These are phyloP conservation scores for Oceanodroma leucorhoa DNA, from an alignment of 2,797 vertebrate genomes.

Conservation along the genomic window DNA sequence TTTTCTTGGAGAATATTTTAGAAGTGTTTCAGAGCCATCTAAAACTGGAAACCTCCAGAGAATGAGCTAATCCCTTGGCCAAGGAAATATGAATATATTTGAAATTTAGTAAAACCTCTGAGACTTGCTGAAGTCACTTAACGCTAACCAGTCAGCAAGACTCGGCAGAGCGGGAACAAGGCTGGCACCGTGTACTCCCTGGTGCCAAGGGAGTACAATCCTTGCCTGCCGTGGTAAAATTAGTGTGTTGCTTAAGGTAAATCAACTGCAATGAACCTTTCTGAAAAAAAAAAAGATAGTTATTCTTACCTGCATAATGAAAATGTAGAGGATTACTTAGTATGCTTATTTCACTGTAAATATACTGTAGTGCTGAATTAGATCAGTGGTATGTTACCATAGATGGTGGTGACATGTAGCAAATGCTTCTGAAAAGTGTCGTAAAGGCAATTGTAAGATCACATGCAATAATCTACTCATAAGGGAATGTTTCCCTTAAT, in stretches of 20 bases:
- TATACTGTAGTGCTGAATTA: accelerated
- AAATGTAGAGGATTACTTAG: not conserved
- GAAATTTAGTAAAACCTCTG: not conserved
- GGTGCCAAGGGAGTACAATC: not conserved
- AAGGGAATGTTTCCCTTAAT: not conserved
- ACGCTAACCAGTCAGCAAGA: not conserved
- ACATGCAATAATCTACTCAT: not conserved
- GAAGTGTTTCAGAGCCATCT: not conserved
- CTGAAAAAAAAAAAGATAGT: not conserved
- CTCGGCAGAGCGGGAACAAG: not conserved
- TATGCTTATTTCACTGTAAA: not conserved
- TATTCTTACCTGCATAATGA: not conserved
- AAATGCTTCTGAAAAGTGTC: not conserved
- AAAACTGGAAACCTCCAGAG: not conserved
- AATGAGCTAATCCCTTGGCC: not conserved
- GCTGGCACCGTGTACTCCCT: not conserved
- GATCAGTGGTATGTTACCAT: not conserved
- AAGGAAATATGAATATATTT: not conserved
- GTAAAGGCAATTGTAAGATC: not conserved
- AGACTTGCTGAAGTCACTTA: not conserved
- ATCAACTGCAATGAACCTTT: not conserved
- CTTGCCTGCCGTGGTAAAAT: not conserved
- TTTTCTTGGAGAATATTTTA: conserved; percentile 12
- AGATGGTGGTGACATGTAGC: not conserved
- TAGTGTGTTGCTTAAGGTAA: not conserved